These are phyloP conservation scores for Sericinus montela DNA, from an alignment of 2,888 invertebrate genomes.

Conservation along the genomic window DNA sequence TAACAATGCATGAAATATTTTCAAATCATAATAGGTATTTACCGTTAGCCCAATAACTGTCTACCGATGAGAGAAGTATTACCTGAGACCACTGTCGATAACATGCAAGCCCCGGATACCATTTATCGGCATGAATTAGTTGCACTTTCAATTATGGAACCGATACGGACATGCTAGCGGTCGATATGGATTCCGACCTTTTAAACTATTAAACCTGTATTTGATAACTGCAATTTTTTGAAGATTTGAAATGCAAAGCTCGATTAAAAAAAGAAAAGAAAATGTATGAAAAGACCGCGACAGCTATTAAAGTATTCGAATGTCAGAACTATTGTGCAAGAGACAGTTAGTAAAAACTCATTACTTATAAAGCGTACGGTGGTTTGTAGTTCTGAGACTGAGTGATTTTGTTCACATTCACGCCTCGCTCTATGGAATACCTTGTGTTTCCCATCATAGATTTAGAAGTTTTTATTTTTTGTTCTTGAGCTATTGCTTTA, in stretches of 20 bases:
- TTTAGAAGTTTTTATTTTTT: no score
- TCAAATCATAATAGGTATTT: slow-evolving; percentile 25
- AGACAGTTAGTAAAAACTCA: neutral
- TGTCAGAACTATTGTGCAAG: slow-evolving; percentile 7
- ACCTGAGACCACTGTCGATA: slow-evolving; percentile 19
- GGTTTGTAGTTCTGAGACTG: no score
- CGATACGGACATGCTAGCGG: slow-evolving; percentile 8
- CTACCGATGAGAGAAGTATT: slow-evolving; percentile 27
- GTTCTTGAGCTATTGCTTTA: no score
- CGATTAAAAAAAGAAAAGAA: neutral
- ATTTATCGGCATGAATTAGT: slow-evolving; percentile 28
- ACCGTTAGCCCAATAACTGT: slow-evolving; percentile 33
- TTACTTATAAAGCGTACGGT: no score
- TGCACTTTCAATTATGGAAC: slow-evolving; percentile 24
- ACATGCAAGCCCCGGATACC: slow-evolving; percentile 25
- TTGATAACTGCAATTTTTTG: slow-evolving; percentile 11
- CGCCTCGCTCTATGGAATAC: no score
- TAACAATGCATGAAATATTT: slow-evolving; percentile 29
- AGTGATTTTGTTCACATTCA: no score
- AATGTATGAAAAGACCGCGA: neutral
- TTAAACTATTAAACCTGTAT: slow-evolving; percentile 5
- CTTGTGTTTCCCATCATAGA: no score
- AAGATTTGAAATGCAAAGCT: neutral
- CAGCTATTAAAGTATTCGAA: slow-evolving; percentile 2
- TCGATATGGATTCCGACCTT: slow-evolving; percentile 10